Evolutionary conservation across 2,888 invertebrate genomes (phyloP), one percentile per base, ranked within the genome.

Genomic region (Tenthredo notha): DNA sequence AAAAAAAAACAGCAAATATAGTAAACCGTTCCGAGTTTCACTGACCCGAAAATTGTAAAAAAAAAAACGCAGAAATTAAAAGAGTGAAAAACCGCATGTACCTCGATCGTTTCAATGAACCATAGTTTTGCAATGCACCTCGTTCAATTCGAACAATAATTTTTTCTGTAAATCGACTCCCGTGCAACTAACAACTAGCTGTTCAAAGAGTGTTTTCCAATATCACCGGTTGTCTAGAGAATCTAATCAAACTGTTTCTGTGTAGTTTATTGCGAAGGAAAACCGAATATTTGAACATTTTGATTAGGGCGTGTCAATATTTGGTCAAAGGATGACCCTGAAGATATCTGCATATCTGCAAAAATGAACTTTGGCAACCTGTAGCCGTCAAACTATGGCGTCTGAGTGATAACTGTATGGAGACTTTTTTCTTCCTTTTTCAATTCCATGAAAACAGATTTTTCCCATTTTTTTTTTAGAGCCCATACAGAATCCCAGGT

Each of bases 1-100:
- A 33, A 33, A 33, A 70, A 70, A 70, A 70, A 70, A 61, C 21
- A 21, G 70, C n/a, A 37, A 43, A 43, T 2, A 74, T 2, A 74
- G 72, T 43, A 43, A 74, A 74, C 40, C 72, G 72, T 43, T 74
- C 12, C 72, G 21, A 21, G 72, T 74, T 74, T 74, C 72, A 43
- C 18, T 40, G n/a, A 43, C 43, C 21, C 6, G 43, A 40, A 74
- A 74, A 74, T 43, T 43, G 43, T 67, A 10, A 29, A 43, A 21
- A 74, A 40, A 43, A 21, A n/a, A 21, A n/a, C n/a, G 21, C 10
- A 43, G 10, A 43, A 43, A 74, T 7, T n/a, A 15, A 74, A 10
- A 43, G 72, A 25, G 40, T n/a, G 54, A 54, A 74, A 43, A 25
- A 40, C 40, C 21, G 9, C 43, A 6, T 43, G 12, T 21, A 43